Base-by-base conservation (phyloP, 2,888 invertebrate genomes). In the Drosophila barbarae region DNA sequence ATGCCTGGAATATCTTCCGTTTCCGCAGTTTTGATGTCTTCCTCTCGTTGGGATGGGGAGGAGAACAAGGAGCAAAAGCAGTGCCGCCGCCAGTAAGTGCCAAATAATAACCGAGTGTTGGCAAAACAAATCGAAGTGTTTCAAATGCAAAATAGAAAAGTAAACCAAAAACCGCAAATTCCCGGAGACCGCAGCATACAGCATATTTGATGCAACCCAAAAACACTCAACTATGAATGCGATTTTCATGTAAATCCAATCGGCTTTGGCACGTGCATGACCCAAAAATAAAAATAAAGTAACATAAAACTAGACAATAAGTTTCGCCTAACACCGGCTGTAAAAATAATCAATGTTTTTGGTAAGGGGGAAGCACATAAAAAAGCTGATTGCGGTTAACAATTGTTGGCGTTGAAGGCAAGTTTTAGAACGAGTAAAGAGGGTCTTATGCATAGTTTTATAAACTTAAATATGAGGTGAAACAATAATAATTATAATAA, bases 11-110 rank as follows among this genome's bases (percentile, higher is more conserved):
- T 83, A 73, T 69, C 77, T 71, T 83, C 76, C 80, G 80, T 67
- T 80, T 81, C 85, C 81, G 80, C 73, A 64, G 50, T 71, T 83
- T 83, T 80, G 72, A 81, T 81, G 85, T 75, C 85, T 81, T 81
- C 85, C 81, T 83, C 50, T 35, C 2, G 30, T 5, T 9, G 6
- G 7, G 38, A n/a, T 0, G 5, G 18, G 10, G 8, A 8, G 35
- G 9, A 28, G 46, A 30, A 32, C 8, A 18, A 26, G 23, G 18
- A 30, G 30, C 30, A 7, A 13, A 4, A 3, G 46, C 46, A 30
- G 5, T 15, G 28, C 30, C 30, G 51, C 41, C 23, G 41, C 26
- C 47, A 63, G 72, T 71, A 75, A 74, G 64, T 71, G 60, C 54
- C 65, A 78, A 79, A 80, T 77, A 80, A 81, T 81, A 77, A 71